These are phyloP conservation scores for Drosophila bipectinata DNA, from an alignment of 1,140 invertebrate species.

Conservation along the genomic window DNA sequence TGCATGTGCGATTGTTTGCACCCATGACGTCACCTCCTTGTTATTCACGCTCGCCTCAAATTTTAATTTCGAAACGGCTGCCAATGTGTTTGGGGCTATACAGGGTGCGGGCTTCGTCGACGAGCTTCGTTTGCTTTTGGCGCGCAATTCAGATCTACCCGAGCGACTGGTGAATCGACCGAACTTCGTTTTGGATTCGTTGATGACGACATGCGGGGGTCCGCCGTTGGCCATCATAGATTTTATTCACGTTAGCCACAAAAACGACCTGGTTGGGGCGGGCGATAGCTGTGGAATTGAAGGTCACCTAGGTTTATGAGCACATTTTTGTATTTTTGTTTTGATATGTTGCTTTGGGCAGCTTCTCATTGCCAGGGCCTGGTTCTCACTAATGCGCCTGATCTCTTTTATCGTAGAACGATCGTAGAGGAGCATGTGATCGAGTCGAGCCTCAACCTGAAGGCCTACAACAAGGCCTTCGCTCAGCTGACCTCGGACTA, in stretches of 20 bases:
- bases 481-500: conserved; percentile 58
- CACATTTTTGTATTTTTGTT: conserved; percentile 60
- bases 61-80: conserved; percentile 54
- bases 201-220: conserved; percentile 63
- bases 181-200: conserved; percentile 15
- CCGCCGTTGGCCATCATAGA: conserved; percentile 36
- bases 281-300: conserved; percentile 18
- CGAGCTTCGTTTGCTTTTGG: conserved; percentile 40
- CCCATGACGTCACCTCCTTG: conserved; percentile 71
- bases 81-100: conserved; percentile 32
- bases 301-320: conserved; percentile 59
- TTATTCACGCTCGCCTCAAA: conserved; percentile 63
- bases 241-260: conserved; percentile 47
- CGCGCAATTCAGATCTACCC: conserved; percentile 27
- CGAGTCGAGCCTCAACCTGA: conserved; percentile 46
- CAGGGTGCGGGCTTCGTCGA: conserved; percentile 30
- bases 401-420: conserved; percentile 57
- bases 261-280: conserved; percentile 29
- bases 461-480: conserved; percentile 49
- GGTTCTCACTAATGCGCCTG: conserved; percentile 18
- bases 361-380: conserved; percentile 16
- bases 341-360: conserved; percentile 54
- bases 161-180: conserved; percentile 6
- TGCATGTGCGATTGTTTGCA: conserved; percentile 19
- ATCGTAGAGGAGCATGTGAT: conserved; percentile 74